A percentile compares a stretch with the other conserved stretches of the same genome.
phyloP scores from a whole-genome alignment of 2,113 vertebrate species.

The Kryptolebias marmoratus region DNA sequence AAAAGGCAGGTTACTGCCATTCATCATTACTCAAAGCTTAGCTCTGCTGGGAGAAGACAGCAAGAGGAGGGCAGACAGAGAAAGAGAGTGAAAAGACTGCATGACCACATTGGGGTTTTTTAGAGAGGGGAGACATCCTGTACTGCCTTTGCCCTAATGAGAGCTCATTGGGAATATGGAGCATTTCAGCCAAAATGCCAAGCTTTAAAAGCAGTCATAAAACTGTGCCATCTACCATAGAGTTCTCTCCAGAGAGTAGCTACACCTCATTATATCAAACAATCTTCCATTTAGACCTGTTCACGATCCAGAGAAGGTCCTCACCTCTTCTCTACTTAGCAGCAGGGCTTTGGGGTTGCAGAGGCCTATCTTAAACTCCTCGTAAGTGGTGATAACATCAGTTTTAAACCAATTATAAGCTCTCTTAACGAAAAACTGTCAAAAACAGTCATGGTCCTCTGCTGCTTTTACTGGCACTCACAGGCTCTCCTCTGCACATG shows the following conservation, averaged over 20 bases:
- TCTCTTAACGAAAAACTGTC: constrained; percentile 25
- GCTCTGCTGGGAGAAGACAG: constrained; percentile 10
- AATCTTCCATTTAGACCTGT: constrained; percentile 59
- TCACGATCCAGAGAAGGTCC: constrained; percentile 42
- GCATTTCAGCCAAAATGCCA: constrained; percentile 49
- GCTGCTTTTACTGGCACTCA: constrained; percentile 38
- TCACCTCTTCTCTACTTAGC: constrained; percentile 49
- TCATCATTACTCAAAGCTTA: constrained; percentile 36
- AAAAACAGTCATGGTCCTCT: constrained; percentile 22
- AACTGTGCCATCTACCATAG: constrained; percentile 51
- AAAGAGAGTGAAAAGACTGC: constrained; percentile 18
- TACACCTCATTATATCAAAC: constrained; percentile 70
- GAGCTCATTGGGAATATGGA: constrained; percentile 59
- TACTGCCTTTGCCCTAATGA: constrained; percentile 63
- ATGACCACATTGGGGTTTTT: constrained; percentile 32
- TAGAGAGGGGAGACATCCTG: constrained; percentile 31
- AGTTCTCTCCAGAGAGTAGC: constrained; percentile 54
- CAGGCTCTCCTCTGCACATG: constrained; percentile 18
- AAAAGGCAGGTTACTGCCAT: constrained; percentile 31
- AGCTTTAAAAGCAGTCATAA: constrained; percentile 58
- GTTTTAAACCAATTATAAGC: constrained; percentile 62
- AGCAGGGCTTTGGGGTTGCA: constrained; percentile 21
- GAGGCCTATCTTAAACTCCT: constrained; percentile 56
- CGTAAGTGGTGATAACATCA: constrained; percentile 49
- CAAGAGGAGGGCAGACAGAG: constrained; percentile 6